These are phyloP conservation scores for Lithophane ornitopus DNA, from an alignment of 2,888 invertebrate species.

Conservation along the genomic window DNA sequence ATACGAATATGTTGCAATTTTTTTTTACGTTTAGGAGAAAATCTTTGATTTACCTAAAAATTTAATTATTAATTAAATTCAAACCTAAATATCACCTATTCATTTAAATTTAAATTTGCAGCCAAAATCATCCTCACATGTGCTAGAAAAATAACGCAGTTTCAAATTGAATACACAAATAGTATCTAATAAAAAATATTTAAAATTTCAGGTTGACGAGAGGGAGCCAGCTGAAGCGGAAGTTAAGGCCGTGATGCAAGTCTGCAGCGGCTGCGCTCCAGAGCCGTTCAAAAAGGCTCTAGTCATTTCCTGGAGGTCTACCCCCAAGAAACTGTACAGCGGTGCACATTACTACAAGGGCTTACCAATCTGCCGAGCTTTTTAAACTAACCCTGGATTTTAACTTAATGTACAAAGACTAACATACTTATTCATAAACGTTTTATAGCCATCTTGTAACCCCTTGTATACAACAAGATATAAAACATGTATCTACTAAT, in stretches of 20 bases:
- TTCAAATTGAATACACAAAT: background rate
- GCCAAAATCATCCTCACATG: background rate
- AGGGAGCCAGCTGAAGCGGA: slow-evolving; percentile 96
- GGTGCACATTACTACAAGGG: slow-evolving; percentile 93
- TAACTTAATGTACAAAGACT: slow-evolving; percentile 62
- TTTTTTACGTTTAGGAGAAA: background rate
- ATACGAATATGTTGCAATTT: background rate
- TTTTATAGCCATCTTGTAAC: slow-evolving; percentile 10
- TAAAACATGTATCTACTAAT: background rate
- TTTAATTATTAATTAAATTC: no score
- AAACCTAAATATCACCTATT: no score
- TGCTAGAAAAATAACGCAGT: background rate
- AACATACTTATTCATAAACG: slow-evolving; percentile 33
- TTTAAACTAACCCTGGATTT: slow-evolving; percentile 77
- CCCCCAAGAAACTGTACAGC: slow-evolving; percentile 93
- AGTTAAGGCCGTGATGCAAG: slow-evolving; percentile 94
- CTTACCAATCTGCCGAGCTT: slow-evolving; percentile 92
- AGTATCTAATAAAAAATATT: background rate
- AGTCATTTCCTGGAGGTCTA: slow-evolving; percentile 94
- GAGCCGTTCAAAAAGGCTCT: slow-evolving; percentile 96
- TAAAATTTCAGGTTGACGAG: slow-evolving; percentile 91
- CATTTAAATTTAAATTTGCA: background rate
- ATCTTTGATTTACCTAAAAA: background rate
- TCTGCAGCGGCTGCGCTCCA: slow-evolving; percentile 93
- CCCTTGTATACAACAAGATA: no score